Evolutionary conservation across 2,888 invertebrate genomes (phyloP), one percentile per base, ranked within the genome.

Genomic region (Galeruca laticollis): DNA sequence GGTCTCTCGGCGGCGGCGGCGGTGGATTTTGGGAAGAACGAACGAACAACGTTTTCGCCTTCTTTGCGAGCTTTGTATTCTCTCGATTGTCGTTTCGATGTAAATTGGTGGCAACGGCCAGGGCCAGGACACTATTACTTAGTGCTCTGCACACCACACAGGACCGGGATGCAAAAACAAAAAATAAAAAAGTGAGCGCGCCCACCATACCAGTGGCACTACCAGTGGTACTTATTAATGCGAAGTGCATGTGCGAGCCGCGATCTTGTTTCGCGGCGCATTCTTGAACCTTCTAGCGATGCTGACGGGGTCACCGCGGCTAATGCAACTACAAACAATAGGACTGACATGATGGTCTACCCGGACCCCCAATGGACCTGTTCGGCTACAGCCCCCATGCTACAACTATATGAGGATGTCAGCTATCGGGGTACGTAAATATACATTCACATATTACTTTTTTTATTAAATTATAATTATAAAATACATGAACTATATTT

Each of bases 351-450:
- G 85, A 89, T 89, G 89, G 90, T 90, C 84, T 90, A 89, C 86
- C 90, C 90, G 79, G 90, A 90, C 86, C 87, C 89, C 80, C 88
- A 89, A 87, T 87, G 88, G 88, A 87, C 81, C 67, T 84, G 84
- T 75, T 82, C 84, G 64, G 82, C 84, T 60, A 88, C 89, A 84
- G 86, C 88, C 81, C 88, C 89, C 79, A 88, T 89, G 87, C 87
- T 89, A 81, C 89, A 89, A 84, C 88, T 89, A 85, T 90, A 90
- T 87, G 89, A 90, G 84, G 89, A 90, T 87, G 89, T 89, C 73
- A 85, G 85, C 82, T 90, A 89, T 85, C 85, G 90, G 87, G 90
- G 90, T 90, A 88, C 35, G 88, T 86, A 60, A 15, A 9, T 15
- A 56, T 33, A 56, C 56, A 54, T 54, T 54, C 8, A 54, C 47